Base-by-base conservation (phyloP, 2,888 invertebrate species). In the Aradus depressus region DNA sequence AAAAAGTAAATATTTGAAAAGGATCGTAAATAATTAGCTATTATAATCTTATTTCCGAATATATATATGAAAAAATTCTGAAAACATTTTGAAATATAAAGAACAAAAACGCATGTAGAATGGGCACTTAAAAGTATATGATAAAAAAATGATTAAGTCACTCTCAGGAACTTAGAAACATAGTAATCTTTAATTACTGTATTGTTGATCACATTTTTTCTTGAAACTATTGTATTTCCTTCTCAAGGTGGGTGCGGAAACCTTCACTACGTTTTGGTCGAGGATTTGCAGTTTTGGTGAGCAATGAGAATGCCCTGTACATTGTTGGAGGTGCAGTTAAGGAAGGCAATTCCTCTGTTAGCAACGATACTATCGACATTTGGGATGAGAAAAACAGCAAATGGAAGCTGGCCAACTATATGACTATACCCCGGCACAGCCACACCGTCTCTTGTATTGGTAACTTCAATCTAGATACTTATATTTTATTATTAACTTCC, bases 341-440 rank as follows among this genome's bases (percentile, higher is more conserved):
- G 62, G 60, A 59, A n/a, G 57, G 59, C 19, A 71, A 71, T 55
- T 72, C 73, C 1, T 73, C 75, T 0, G 72, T 72, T 54, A 80
- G 80, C 55, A 71, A 78, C 4, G 71, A 71, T 3, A 71, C 71
- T 16, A 72, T 80, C 39, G 80, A 80, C 61, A 66, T 74, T 19
- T 79, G 77, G 77, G 74, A 77, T 62, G 70, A 72, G 62, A 70
- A 71, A 49, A 67, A 65, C 5, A 69, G 72, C 31, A 64, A 67
- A 53, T 81, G 81, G 81, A 71, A 68, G 52, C 70, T 68, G 45
- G 71, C 75, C 54, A 72, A 77, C 0, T 74, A 77, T 61, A 74
- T 81, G 73, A 73, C 74, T 10, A 76, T 77, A 58, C 75, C 80
- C 1, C 68, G 81, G 35, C 80, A 81, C 62, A 80, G 79, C 1